A percentile compares a stretch with the other conserved stretches of the same genome.
Evolutionary conservation across 2,113 vertebrate species (phyloP).

Genomic region (Cairina moschata): DNA sequence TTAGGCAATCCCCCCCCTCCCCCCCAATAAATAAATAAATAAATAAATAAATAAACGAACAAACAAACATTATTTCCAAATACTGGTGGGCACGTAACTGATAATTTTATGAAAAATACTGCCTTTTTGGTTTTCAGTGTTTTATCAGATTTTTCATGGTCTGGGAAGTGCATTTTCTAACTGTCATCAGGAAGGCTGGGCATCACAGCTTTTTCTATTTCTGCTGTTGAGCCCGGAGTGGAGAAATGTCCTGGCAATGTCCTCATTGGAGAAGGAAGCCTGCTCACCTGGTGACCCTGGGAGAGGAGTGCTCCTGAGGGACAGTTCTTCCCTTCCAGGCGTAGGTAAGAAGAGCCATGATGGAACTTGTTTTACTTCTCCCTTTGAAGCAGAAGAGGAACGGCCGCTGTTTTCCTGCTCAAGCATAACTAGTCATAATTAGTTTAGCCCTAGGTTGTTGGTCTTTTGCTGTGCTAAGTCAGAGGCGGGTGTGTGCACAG

Average conservation of each 20-base stretch:
- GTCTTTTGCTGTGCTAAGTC: neutral
- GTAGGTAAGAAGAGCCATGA: accelerated
- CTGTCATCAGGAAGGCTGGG: neutral
- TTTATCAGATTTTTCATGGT: neutral
- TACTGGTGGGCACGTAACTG: accelerated
- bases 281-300: neutral
- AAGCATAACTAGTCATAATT: slow-evolving; percentile 14
- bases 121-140: neutral
- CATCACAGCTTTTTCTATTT: neutral
- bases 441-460: slow-evolving; percentile 35
- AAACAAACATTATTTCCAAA: accelerated
- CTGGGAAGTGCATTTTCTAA: neutral
- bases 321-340: neutral
- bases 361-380: neutral
- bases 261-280: neutral
- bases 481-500: neutral
- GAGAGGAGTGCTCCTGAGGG: neutral
- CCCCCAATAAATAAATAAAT: no score
- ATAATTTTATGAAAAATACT: neutral
- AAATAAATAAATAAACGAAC: no score
- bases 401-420: neutral
- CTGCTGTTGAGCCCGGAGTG: neutral
- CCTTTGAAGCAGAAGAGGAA: neutral
- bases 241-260: neutral
- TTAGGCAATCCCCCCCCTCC: accelerated